A percentile compares a stretch with the other conserved stretches of the same genome.
These are phyloP conservation scores for Dolomedes plantarius DNA, from an alignment of 2,888 invertebrate species.

Conservation along the genomic window DNA sequence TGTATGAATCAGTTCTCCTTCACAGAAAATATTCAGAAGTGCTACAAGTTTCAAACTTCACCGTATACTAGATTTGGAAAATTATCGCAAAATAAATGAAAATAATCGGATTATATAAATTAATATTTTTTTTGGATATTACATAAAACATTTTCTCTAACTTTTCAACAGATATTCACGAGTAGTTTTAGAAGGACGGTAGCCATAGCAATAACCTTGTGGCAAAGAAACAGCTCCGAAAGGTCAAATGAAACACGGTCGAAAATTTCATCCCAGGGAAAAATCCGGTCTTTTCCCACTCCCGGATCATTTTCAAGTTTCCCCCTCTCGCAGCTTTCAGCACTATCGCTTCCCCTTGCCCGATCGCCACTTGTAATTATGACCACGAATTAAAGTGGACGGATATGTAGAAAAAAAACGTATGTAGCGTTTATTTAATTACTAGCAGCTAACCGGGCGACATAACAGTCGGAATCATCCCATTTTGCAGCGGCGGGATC, in stretches of 20 bases:
- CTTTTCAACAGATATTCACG: not conserved
- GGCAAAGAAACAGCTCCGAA: slow-evolving; percentile 56
- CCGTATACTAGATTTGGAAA: no score
- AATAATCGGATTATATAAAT: no score
- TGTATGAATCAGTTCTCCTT: no score
- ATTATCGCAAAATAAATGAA: no score
- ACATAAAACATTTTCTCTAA: no score
- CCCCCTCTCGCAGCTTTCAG: not conserved
- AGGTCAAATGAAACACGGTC: slow-evolving; percentile 62
- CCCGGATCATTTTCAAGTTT: not conserved
- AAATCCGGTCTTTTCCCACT: not conserved
- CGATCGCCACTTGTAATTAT: not conserved
- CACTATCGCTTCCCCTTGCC: no score
- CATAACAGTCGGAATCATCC: slow-evolving; percentile 18
- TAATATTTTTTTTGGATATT: no score
- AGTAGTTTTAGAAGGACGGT: slow-evolving; percentile 23
- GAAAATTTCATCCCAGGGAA: slow-evolving; percentile 15
- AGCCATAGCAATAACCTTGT: slow-evolving; percentile 71
- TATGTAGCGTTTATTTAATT: slow-evolving; percentile 8
- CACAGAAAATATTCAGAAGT: no score
- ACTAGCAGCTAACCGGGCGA: not conserved
- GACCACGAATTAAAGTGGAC: not conserved
- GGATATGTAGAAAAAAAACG: not conserved
- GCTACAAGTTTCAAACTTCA: no score
- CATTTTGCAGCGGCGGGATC: slow-evolving; percentile 40